Percentiles rank a stretch among this genome's conserved stretches.
Evolutionary conservation across 2,113 vertebrate species (phyloP).

Genomic region (Phrynosoma platyrhinos): DNA sequence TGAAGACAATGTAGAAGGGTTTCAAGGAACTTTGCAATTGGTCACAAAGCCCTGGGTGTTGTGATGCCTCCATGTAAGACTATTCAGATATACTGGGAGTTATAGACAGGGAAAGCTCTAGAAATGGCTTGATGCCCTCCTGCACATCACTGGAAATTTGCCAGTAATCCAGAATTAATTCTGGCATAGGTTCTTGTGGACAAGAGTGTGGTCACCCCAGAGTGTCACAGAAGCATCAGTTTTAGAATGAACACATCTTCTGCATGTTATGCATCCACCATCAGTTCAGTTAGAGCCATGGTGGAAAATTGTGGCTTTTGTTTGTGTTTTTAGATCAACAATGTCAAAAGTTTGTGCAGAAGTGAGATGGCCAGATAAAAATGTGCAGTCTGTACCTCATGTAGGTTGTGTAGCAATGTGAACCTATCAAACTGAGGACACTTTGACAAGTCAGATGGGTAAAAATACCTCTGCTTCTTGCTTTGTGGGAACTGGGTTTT

Average conservation of each 20-base stretch:
- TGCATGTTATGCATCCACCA: neutral
- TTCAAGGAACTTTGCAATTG: too few relatives aligned
- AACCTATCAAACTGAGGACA: slow-evolving; percentile 4
- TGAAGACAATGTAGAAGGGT: too few relatives aligned
- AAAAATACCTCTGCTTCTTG: slow-evolving; percentile 43
- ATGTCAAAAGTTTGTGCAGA: neutral
- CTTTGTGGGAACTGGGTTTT: slow-evolving; percentile 10
- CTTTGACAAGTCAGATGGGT: slow-evolving; percentile 16
- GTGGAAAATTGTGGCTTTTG: slow-evolving; percentile 37
- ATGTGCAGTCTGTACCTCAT: slow-evolving; percentile 18
- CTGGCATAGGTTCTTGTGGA: too few relatives aligned
- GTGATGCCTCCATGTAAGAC: too few relatives aligned
- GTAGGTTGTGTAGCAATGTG: slow-evolving; percentile 35
- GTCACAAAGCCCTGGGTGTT: too few relatives aligned
- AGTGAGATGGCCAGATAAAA: slow-evolving; percentile 35
- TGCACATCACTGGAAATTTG: too few relatives aligned
- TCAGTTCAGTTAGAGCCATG: neutral
- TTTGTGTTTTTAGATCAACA: neutral
- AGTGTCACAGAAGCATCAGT: neutral
- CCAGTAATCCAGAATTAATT: too few relatives aligned
- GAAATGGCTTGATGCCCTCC: too few relatives aligned
- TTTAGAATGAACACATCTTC: neutral
- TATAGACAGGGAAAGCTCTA: too few relatives aligned
- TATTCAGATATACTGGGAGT: too few relatives aligned
- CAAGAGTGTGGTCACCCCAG: neutral